Evolutionary conservation across 1,140 invertebrate genomes (phyloP), one percentile per base, ranked within the genome.

Genomic region (Palaemon carinicauda): DNA sequence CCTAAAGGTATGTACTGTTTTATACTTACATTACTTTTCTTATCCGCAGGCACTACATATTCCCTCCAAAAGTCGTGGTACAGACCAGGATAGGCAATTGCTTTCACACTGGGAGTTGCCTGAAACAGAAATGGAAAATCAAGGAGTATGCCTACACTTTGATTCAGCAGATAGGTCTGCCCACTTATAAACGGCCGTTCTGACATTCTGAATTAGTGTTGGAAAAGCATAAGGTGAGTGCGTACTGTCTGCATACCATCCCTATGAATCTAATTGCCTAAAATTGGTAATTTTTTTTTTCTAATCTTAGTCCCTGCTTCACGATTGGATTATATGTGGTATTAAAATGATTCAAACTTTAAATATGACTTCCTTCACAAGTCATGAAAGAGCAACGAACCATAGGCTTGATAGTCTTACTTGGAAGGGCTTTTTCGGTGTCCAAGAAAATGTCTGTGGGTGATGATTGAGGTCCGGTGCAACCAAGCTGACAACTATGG

Each of bases 51-150:
- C 19, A 50, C 54, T 10, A 88, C 50, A 50, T 88, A 83, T 3
- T 88, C 82, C 51, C 80, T 7, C 88, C 88, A 88, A 73, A 86
- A 88, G 50, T 86, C 60, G 71, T 88, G 88, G 78, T 88, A 88
- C 21, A 88, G 79, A 10, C 88, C 88, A 10, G 88, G 79, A 31
- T 88, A 88, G 5, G 84, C 77, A 15, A 86, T 69, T 7, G 84
- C 84, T 29, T 41, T 52, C 84, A 86, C 84, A 5, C 54, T n/a
- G 9, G 83, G 75, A 15, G 60, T 80, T 12, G 65, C 74, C 82
- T 84, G 82, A 0, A 56, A 53, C 3, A 27, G 50, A 60, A 14
- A 12, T 5, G 50, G 1, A 17, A 14, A 17, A 52, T 19, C 24
- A n/a, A 50, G 14, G 17, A 27, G 1, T 0, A 14, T 50, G 21